These are phyloP conservation scores for Enteromius unitaeniatus DNA, from an alignment of 2,797 vertebrate species.

Conservation along the genomic window DNA sequence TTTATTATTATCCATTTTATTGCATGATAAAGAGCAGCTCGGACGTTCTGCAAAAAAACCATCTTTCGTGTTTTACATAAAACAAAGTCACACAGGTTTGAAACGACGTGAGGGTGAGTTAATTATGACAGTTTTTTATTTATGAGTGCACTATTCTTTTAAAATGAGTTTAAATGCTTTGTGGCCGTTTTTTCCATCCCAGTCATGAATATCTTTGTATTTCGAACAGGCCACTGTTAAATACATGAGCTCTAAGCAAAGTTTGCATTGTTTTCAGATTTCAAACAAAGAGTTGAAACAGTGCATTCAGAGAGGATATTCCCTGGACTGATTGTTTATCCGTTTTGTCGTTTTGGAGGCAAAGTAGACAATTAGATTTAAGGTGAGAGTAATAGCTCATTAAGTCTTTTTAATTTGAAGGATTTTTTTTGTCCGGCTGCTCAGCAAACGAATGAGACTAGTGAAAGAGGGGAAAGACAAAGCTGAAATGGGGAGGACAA, in stretches of 20 bases:
- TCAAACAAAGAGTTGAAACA: conserved; percentile 55
- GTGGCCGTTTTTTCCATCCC: neutral
- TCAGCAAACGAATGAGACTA: conserved; percentile 75
- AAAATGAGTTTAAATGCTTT: neutral
- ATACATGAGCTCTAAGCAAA: conserved; percentile 18
- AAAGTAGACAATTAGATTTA: conserved; percentile 66
- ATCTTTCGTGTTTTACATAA: neutral
- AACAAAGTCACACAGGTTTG: neutral
- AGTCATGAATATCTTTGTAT: neutral
- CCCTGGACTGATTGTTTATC: conserved; percentile 47
- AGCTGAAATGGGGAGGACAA: conserved; percentile 78
- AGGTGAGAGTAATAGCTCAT: conserved; percentile 77
- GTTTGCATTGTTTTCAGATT: conserved; percentile 43
- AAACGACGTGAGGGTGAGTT: conserved; percentile 2
- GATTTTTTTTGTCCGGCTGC: conserved; percentile 63
- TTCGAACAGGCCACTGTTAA: neutral
- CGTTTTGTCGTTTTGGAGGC: conserved; percentile 57
- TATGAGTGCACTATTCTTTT: neutral
- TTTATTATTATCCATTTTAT: neutral
- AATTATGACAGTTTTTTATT: neutral
- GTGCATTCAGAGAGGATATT: conserved; percentile 45
- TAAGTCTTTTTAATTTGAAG: conserved; percentile 75
- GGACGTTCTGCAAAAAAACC: neutral
- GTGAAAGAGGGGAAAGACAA: conserved; percentile 78
- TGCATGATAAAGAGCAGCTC: neutral